Base-by-base conservation (phyloP, 2,888 invertebrate species). In the Tortrix viridana region DNA sequence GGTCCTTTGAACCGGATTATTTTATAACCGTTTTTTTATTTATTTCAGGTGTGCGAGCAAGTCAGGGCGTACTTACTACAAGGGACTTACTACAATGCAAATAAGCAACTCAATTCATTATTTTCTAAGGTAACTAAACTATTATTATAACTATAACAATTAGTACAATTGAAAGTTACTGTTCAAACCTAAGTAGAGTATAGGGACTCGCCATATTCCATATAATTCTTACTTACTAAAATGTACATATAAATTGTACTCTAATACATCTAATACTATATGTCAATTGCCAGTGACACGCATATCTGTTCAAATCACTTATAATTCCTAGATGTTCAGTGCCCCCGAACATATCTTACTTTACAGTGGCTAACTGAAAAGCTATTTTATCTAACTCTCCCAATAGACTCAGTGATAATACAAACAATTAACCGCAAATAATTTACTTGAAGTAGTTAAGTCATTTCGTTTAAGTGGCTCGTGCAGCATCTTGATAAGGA, bases 41-140 rank as follows among this genome's bases (percentile, higher is more conserved):
- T 59, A 53, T 88, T 89, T 22, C 86, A 92, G 91, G 96, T 97
- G 69, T 95, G 96, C 87, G 96, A 96, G 86, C 96, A 96, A 92
- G 97, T 97, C 74, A 94, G 95, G 71, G 95, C 95, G 67, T 96
- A 96, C 86, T 93, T 97, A 78, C 94, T 96, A 77, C 96, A 97
- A 92, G 96, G 96, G 75, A 95, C 95, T 67, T 96, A 96, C 88
- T 96, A 96, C 92, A 96, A 96, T 88, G 95, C 96, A 79, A 96
- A 96, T 81, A 96, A 96, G 83, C 96, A 96, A 83, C 94, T 97
- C 73, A 96, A 96, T 85, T 96, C 96, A 71, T 94, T 97, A 88
- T 97, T 97, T 93, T 96, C 96, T 75, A 97, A 97, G 94, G 96
- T 96, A 74, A 83, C 60, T 23, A 16, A 38, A n/a, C 43, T 12